Base-by-base conservation (phyloP, 1,140 invertebrate species). In the Drosophila subpulchrella region DNA sequence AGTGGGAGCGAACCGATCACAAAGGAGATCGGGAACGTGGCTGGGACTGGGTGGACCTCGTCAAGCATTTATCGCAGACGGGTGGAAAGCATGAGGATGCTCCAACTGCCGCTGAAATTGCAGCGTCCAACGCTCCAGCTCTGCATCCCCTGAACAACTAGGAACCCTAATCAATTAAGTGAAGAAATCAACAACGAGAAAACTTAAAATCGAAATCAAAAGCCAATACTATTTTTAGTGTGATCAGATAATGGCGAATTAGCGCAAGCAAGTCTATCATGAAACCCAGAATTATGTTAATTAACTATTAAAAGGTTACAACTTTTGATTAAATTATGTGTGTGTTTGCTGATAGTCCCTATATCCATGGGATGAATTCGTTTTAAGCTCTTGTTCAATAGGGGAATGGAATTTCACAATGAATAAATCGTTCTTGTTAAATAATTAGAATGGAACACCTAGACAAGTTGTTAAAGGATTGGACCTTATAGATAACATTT, bases 31-130 rank as follows among this genome's bases (percentile, higher is more conserved):
- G 95, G 74, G 96, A 96, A 1, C 93, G 98, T 30, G 98, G 98
- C 3, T 98, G 96, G 95, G 95, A 99, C 93, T 99, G 98, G 98
- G 96, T 99, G 4, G 98, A 99, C 92, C 95, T 99, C 67, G 95
- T 99, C 30, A 98, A 98, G 93, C 98, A 99, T 93, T 94, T 99
- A 39, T 97, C 97, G n/a, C 98, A 99, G 62, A 91, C 91, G 17
- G 92, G 92, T 34, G 75, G 77, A 44, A 92, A 92, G 62, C 80
- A 92, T 12, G 82, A 91, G 12, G 89, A 92, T 11, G 30, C 70
- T 0, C 70, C 47, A n/a, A 38, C 66, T 34, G 53, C 72, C 1
- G 44, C 75, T 10, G 81, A 81, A 24, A 78, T 53, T 10, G 66
- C 81, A 7, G 46, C 72, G 6, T 57, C 67, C 2, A 46, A 66